Base-by-base conservation (phyloP, 1,140 invertebrate species). In the Cylas formicarius region DNA sequence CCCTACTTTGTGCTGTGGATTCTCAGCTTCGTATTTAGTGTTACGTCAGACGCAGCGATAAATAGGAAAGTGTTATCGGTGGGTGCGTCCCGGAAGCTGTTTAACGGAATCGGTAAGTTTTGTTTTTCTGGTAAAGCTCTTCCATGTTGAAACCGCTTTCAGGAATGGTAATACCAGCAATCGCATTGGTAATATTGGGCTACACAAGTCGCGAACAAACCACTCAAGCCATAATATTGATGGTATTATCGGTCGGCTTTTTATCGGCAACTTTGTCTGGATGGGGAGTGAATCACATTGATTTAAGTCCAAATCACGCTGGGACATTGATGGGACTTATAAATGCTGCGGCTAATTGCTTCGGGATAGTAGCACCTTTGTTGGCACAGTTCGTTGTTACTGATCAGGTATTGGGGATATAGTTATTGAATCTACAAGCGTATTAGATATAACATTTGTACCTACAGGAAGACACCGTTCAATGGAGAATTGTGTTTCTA, bases 1-100 rank as follows among this genome's bases (percentile, higher is more conserved):
- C 90, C 90, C 0, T 94, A 92, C 57, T 55, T 84, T 1, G 72
- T 69, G 0, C 81, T 82, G 68, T 84, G 79, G 72, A 35, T 84
- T 0, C 56, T 81, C 29, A 77, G 79, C 23, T 76, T 85, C 23
- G 68, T 78, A 0, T 68, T 80, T 5, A 75, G 81, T 10, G 74
- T 70, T 49, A 24, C 77, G 0, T 71, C 79, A 0, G 83, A 86
- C 58, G 72, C 65, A 14, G 60, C 80, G 1, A 58, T 78, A 0
- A 71, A 67, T 16, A 76, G 72, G 32, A 68, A 72, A 11, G 63
- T 68, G 44, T 51, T 76, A 1, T 63, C 71, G 1, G 63, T 75
- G 9, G 74, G 66, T 0, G 55, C 62, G 1, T 63, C 73, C 0
- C 71, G 83, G 32, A 86, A 84, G 66, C 50, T 76, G 0, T 72